Base-by-base conservation (phyloP, 2,888 invertebrate genomes). In the Noctua pronuba region DNA sequence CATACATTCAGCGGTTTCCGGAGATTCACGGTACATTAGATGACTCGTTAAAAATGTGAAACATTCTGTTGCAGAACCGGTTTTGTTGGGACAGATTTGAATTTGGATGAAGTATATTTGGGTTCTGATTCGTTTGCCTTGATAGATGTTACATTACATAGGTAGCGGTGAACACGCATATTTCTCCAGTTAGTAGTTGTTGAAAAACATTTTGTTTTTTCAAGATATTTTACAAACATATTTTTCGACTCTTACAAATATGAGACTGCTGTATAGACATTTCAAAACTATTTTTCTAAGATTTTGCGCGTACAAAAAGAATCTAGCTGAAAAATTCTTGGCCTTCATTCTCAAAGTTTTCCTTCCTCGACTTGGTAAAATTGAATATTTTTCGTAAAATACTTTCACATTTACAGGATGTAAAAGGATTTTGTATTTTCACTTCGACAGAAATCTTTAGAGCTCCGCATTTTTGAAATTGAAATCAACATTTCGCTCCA, bases 21-120 rank as follows among this genome's bases (percentile, higher is more conserved):
- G 28, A 80, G 16, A 80, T 79, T 77, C 52, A 76, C 38, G 65
- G 38, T 72, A 82, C 64, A 85, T 72, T 65, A 67, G 64, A 35
- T 35, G n/a, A 18, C 58, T 80, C 62, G 70, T 71, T 75, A 62
- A 73, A 71, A 74, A 64, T 84, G 62, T 66, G 62, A 68, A 35
- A 79, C 49, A 70, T 77, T 75, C 4, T 58, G 68, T 16, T 69
- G 18, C 21, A 5, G 2, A 49, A 60, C 52, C 44, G 41, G 21
- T 24, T 69, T 60, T 69, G 35, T 44, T 46, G 46, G 21, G 24
- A 21, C 55, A 46, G 66, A 83, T 72, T 68, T 76, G 5, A 69
- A 62, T 60, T 60, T 55, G 7, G 7, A 66, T 60, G 35, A 28
- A 10, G 13, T 28, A 49, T 64, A 41, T 69, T 69, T 49, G 49